Conservation (phyloP, 1,140 invertebrate species). For the Helicoverpa armigera region DNA sequence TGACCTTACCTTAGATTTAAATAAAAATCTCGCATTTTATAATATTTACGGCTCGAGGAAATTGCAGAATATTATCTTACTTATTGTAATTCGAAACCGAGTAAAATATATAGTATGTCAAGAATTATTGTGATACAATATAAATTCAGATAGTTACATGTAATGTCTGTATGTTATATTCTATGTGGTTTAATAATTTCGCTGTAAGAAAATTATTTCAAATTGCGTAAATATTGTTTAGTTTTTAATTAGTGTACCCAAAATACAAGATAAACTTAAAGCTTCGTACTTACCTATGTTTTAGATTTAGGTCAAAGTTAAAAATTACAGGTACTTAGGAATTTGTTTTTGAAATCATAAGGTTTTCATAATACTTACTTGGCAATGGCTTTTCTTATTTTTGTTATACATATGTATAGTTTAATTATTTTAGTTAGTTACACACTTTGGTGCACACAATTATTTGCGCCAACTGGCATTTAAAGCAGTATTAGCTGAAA, state of each 20-base stretch:
- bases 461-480: conserved; percentile 38
- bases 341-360: conserved; percentile 4
- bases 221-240: background rate
- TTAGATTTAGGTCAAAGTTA: conserved; percentile 10
- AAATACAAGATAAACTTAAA: conserved; percentile 5
- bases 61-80: background rate
- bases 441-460: background rate
- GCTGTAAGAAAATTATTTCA: background rate
- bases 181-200: background rate
- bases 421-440: background rate
- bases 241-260: background rate
- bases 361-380: background rate
- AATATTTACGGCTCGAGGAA: background rate
- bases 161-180: background rate
- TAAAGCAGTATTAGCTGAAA: conserved; percentile 49
- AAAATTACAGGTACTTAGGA: conserved; percentile 3
- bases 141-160: background rate
- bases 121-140: conserved; percentile 25
- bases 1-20: conserved; percentile 46
- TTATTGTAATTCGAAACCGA: background rate
- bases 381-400: background rate
- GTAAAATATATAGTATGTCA: background rate
- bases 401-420: background rate
- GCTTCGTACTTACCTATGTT: conserved; percentile 2
- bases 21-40: conserved; percentile 36